Base-by-base conservation (phyloP, 2,113 vertebrate genomes). In the Salminus brasiliensis region DNA sequence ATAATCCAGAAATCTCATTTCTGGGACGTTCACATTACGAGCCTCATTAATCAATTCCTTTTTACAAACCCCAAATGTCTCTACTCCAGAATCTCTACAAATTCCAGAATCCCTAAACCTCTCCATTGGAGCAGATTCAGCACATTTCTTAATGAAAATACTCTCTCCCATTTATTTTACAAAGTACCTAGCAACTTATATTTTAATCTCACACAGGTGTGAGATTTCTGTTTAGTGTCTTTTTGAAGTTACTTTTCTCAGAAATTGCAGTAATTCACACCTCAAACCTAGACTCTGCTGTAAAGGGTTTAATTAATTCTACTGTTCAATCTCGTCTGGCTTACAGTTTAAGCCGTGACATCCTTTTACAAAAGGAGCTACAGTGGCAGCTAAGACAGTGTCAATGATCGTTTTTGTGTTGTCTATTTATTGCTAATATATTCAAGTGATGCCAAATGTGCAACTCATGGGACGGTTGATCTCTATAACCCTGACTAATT, bases 351-450 rank as follows among this genome's bases (percentile, higher is more conserved):
- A 66, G 32, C 49, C 43, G 25, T 68, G 45, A 41, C 32, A 52
- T 29, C 41, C 57, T 67, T 18, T 23, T 21, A 75, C 49, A 63
- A 71, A 66, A 43, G n/a, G 12, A 39, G 53, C 41, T 57, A 30
- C 29, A n/a, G 49, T 70, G 76, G 70, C 66, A 75, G 81, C 81
- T 63, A 78, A 62, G 43, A 49, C 34, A 45, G 36, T 41, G 29
- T 67, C 49, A 13, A 39, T 59, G 52, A 45, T 39, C n/a, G 4
- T 67, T 76, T 72, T 32, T 79, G 52, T 76, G 49, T 66, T 59
- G 52, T 80, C 73, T 76, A 43, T 63, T 80, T 84, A 73, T 77
- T 84, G 78, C 67, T 76, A 49, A 78, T 80, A 60, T 73, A 77
- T 80, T 80, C 67, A 73, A 71, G 62, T 57, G 60, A 60, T 68